Evolutionary conservation across 2,113 vertebrate genomes (phyloP), one percentile per base, ranked within the genome.

Genomic region (Andinoacara biseriatus): DNA sequence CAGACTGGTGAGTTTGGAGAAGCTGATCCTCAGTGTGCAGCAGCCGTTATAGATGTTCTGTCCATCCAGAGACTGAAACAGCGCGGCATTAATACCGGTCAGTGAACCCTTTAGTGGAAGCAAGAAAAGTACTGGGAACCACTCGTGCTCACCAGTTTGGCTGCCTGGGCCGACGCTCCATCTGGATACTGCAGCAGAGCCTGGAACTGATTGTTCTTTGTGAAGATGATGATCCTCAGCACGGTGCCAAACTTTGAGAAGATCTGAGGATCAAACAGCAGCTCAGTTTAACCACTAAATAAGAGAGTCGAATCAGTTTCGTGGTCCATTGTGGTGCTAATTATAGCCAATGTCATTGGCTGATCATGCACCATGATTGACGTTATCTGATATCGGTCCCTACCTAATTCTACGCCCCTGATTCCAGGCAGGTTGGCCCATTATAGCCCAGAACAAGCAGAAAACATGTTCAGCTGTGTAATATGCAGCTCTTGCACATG

Each of bases 11-110:
- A 99, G 97, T 86, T 99, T 99, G 40, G 98, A 99, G 91, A 99
- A 99, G 82, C 96, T 97, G 5, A 99, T 98, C 79, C 97, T 96
- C 86, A 99, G 96, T 0, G 98, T 99, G 83, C 98, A 99, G 90
- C 98, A 99, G 80, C 97, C 97, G 0, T 99, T 99, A 87, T 99
- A 99, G 93, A 99, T 99, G 85, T 99, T 99, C 93, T 99, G 98
- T 2, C 98, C 98, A 0, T 99, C 98, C 31, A 99, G 93, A n/a
- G 97, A 96, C 98, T 99, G 92, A 43, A 17, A 89, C 14, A 74
- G 26, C 2, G 13, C 2, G 29, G 58, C 3, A 29, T 11, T 22
- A 58, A 40, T 26, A 31, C 65, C 52, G 3, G 2, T 79, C 57
- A 83, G 26, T 14, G 20, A 3, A 5, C 33, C 31, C 7, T n/a